These are phyloP conservation scores for Melitaea athalia DNA, from an alignment of 2,888 invertebrate genomes.

Conservation along the genomic window DNA sequence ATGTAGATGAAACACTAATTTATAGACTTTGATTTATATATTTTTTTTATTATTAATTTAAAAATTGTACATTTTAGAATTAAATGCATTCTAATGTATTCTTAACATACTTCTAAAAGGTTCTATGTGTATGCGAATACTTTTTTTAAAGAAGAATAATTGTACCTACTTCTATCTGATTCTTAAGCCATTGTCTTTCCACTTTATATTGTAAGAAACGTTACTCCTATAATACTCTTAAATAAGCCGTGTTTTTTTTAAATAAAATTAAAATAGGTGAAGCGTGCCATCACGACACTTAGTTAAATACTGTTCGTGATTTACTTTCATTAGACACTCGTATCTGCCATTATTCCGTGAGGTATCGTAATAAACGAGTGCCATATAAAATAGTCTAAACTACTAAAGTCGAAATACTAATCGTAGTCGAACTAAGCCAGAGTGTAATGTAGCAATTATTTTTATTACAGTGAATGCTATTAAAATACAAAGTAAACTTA, in stretches of 20 bases:
- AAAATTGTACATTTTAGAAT: too few relatives aligned
- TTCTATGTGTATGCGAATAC: too few relatives aligned
- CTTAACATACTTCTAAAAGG: too few relatives aligned
- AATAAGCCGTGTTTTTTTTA: neutral
- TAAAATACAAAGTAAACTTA: neutral
- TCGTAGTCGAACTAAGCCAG: neutral
- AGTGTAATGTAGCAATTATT: neutral
- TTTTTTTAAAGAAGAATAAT: neutral
- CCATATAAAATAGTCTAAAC: slow-evolving; percentile 20
- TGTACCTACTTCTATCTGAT: neutral
- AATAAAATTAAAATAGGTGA: slow-evolving; percentile 6
- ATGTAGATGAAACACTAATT: too few relatives aligned
- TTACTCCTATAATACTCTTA: neutral
- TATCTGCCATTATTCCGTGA: slow-evolving; percentile 27
- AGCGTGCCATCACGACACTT: slow-evolving; percentile 20
- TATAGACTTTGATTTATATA: too few relatives aligned
- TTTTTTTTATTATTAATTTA: too few relatives aligned
- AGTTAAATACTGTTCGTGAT: slow-evolving; percentile 28
- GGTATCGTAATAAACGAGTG: slow-evolving; percentile 27
- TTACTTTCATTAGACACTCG: slow-evolving; percentile 33
- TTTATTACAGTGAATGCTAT: neutral
- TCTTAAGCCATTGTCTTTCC: too few relatives aligned
- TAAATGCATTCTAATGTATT: too few relatives aligned
- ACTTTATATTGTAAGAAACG: too few relatives aligned
- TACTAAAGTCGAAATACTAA: neutral